Percentiles rank a stretch among this genome's conserved stretches.
Evolutionary conservation across 2,888 invertebrate species (phyloP).

Genomic region (Argyra leucocephala): DNA sequence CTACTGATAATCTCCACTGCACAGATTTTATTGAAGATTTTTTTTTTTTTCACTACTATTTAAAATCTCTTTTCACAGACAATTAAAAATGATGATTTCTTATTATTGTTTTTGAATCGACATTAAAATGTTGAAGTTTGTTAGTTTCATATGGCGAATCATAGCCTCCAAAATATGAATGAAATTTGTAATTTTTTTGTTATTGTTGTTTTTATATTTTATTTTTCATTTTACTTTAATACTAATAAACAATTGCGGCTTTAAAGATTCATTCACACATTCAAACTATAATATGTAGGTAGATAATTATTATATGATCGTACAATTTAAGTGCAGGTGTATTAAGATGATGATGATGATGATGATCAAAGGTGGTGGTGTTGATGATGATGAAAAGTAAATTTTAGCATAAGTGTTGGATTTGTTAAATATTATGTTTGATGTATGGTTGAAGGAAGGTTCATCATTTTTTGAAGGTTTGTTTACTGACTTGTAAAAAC

Average conservation of each 20-base stretch:
- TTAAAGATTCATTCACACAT: not conserved
- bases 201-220: not conserved
- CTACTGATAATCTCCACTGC: not conserved
- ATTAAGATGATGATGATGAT: not conserved
- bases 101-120: not conserved
- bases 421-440: no score
- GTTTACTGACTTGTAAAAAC: not conserved
- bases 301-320: not conserved
- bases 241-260: not conserved
- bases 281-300: not conserved
- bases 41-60: not conserved
- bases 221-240: not conserved
- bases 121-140: not conserved
- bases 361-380: not conserved
- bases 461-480: constrained; percentile 6
- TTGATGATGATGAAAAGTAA: not conserved
- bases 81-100: not conserved
- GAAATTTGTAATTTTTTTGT: not conserved
- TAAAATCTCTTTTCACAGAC: not conserved
- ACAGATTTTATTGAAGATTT: not conserved
- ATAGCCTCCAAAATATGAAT: constrained; percentile 2
- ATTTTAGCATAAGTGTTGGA: not conserved
- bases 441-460: not conserved
- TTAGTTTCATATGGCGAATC: not conserved
- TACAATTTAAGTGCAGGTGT: not conserved